These are phyloP conservation scores for Ancistrus triradiatus DNA, from an alignment of 2,113 vertebrate species.

Conservation along the genomic window DNA sequence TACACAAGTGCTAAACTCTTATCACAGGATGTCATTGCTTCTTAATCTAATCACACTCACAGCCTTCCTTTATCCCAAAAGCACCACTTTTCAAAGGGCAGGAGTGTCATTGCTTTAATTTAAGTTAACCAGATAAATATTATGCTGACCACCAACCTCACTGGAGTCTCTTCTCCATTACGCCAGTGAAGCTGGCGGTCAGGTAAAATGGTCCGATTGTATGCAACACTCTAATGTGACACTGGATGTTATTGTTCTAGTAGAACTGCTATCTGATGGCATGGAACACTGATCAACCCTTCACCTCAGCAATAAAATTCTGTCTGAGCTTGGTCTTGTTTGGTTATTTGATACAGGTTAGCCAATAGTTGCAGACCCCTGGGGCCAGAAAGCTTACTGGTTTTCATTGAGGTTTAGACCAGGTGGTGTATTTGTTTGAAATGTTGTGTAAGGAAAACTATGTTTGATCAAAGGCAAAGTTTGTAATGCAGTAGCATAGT, in stretches of 20 bases:
- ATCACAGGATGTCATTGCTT: not conserved
- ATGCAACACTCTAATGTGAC: conserved; percentile 50
- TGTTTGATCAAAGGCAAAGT: not conserved
- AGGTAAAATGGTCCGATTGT: conserved; percentile 60
- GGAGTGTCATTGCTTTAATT: conserved; percentile 24
- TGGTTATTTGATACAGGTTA: conserved; percentile 52
- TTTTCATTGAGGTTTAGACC: conserved; percentile 22
- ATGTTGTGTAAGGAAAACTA: not conserved
- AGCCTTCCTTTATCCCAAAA: not conserved
- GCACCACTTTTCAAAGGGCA: conserved; percentile 23
- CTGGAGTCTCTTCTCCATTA: conserved; percentile 30
- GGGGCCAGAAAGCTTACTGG: conserved; percentile 45
- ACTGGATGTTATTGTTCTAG: conserved; percentile 57
- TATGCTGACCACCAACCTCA: conserved; percentile 50
- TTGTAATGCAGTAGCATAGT: conserved; percentile 1
- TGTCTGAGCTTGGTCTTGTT: conserved; percentile 57
- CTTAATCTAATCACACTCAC: not conserved
- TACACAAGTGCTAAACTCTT: no score
- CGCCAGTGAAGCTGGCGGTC: conserved; percentile 44
- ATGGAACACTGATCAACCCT: conserved; percentile 67
- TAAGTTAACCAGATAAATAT: conserved; percentile 56
- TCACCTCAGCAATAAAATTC: conserved; percentile 55
- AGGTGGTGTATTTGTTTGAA: conserved; percentile 28
- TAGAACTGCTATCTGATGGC: conserved; percentile 63
- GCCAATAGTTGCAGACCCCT: conserved; percentile 49